phyloP scores from a whole-genome alignment of 1,140 invertebrate genomes.

The Drosophila equinoxialis region DNA sequence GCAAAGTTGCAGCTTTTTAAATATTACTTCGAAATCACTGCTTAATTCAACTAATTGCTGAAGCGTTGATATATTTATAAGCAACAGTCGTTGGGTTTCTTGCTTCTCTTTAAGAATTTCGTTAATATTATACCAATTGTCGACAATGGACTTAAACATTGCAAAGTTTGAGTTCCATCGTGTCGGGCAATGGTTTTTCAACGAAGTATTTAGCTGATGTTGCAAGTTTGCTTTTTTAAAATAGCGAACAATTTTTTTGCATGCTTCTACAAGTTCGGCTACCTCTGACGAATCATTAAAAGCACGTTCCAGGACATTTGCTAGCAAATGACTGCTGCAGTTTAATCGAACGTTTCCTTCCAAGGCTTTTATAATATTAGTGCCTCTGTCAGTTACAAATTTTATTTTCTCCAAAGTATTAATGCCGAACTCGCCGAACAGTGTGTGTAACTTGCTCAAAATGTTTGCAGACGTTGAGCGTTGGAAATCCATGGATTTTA shows the following conservation, averaged over 20 bases:
- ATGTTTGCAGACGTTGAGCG: slow-evolving; percentile 15
- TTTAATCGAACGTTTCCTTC: slow-evolving; percentile 22
- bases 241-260: slow-evolving; percentile 27
- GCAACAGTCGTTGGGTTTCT: slow-evolving; percentile 27
- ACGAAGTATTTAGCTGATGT: slow-evolving; percentile 12
- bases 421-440: slow-evolving; percentile 17
- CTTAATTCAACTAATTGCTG: slow-evolving; percentile 17
- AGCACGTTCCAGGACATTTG: slow-evolving; percentile 22
- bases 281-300: slow-evolving; percentile 20
- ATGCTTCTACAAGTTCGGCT: slow-evolving; percentile 6
- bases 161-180: slow-evolving; percentile 26
- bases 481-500: slow-evolving; percentile 29
- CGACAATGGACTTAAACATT: slow-evolving; percentile 28
- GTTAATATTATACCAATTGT: slow-evolving; percentile 38
- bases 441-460: slow-evolving; percentile 12
- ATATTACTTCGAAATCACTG: slow-evolving; percentile 30
- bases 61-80: slow-evolving; percentile 26
- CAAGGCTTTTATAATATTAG: slow-evolving; percentile 24
- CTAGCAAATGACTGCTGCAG: slow-evolving; percentile 28
- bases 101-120: slow-evolving; percentile 22
- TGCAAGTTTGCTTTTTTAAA: slow-evolving; percentile 35
- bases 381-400: slow-evolving; percentile 34
- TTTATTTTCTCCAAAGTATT: slow-evolving; percentile 29
- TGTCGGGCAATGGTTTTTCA: slow-evolving; percentile 23
- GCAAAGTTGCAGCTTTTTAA: slow-evolving; percentile 27